Percentiles rank a stretch among this genome's conserved stretches.
Conservation (phyloP, 1,140 invertebrate genomes). For the Trinorchestia longiramus region DNA sequence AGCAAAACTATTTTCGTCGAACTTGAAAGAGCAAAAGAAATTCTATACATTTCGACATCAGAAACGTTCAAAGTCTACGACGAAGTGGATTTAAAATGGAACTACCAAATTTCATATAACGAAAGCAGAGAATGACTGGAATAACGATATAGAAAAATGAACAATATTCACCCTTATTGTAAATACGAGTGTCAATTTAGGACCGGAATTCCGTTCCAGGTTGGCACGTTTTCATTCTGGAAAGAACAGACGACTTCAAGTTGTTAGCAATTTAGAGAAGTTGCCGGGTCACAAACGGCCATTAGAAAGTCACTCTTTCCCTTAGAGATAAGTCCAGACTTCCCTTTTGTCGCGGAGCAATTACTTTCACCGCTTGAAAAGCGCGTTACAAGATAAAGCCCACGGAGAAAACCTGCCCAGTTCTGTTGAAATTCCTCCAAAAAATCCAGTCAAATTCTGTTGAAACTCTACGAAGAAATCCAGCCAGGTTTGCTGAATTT, state of each 20-base stretch:
- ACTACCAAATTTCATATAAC: not conserved
- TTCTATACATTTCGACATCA: too few relatives aligned
- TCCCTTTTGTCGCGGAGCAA: not conserved
- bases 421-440: not conserved
- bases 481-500: not conserved
- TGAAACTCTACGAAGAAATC: not conserved
- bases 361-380: not conserved
- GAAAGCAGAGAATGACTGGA: not conserved
- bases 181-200: not conserved
- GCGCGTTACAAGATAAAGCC: not conserved
- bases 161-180: not conserved
- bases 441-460: too few relatives aligned
- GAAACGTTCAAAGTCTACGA: not conserved
- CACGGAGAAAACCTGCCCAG: not conserved
- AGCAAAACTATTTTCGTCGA: too few relatives aligned
- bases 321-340: not conserved
- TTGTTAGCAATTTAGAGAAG: not conserved
- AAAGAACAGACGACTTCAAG: not conserved
- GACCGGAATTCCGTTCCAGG: not conserved
- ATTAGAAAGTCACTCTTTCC: not conserved
- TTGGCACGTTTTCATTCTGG: not conserved
- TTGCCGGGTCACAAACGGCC: slow-evolving; percentile 3
- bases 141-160: not conserved
- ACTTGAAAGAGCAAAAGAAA: too few relatives aligned
- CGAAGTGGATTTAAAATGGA: not conserved